Conservation (phyloP, 2,888 invertebrate species). For the Dascillus cervinus region DNA sequence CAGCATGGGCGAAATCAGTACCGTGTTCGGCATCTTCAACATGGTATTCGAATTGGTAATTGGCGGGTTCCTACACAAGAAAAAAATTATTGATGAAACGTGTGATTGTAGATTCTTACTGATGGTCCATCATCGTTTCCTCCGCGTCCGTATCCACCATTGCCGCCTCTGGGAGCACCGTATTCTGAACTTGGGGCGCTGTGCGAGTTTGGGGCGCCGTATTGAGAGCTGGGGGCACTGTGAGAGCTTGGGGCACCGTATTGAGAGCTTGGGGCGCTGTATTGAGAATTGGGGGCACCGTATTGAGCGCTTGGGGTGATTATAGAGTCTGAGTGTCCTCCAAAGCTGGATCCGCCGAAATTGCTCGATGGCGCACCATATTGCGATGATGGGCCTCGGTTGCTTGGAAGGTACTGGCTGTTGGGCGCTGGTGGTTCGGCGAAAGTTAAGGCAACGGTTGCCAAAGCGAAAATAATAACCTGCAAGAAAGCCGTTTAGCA, state of each 20-base stretch:
- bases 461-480: constrained; percentile 25
- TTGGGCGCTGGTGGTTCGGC: constrained; percentile 39
- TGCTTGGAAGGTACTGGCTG: constrained; percentile 34
- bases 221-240: constrained; percentile 19
- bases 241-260: constrained; percentile 21
- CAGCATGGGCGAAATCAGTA: constrained; percentile 62
- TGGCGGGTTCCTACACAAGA: constrained; percentile 37
- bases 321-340: constrained; percentile 22
- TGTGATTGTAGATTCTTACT: constrained; percentile 25
- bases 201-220: too few relatives aligned
- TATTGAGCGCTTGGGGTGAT: constrained; percentile 28
- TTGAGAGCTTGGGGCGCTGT: constrained; percentile 14
- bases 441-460: constrained; percentile 27
- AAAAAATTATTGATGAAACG: too few relatives aligned
- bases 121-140: constrained; percentile 32
- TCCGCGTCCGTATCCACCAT: constrained; percentile 21
- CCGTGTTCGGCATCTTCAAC: constrained; percentile 57
- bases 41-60: constrained; percentile 61
- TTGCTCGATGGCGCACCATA: constrained; percentile 26
- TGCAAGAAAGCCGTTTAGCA: constrained; percentile 9
- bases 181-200: too few relatives aligned
- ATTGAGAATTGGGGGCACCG: constrained; percentile 20
- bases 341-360: constrained; percentile 17
- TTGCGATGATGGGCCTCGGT: constrained; percentile 28
- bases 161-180: constrained; percentile 18